Evolutionary conservation across 2,888 invertebrate genomes (phyloP).

Genomic region (Nymphalis c-album): DNA sequence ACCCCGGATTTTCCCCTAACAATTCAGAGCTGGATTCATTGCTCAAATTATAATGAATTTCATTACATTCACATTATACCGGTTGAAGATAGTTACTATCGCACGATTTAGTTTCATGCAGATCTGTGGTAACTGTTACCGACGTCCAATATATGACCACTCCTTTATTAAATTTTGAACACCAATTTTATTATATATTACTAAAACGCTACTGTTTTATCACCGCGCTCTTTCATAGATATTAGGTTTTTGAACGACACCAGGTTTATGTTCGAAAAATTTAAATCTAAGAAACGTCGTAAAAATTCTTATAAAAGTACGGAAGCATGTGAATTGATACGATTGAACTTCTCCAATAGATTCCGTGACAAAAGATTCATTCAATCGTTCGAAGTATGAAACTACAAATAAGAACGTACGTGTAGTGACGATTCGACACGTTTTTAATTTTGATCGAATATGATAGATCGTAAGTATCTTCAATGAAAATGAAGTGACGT

Average conservation of each 20-base stretch:
- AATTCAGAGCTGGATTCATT: constrained; percentile 55
- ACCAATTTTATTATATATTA: constrained; percentile 38
- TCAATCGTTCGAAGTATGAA: constrained; percentile 9
- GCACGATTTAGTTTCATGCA: constrained; percentile 51
- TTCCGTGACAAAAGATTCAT: constrained; percentile 22
- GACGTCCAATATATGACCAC: constrained; percentile 35
- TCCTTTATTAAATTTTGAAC: constrained; percentile 39
- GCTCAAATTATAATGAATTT: constrained; percentile 64
- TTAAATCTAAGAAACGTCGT: constrained; percentile 33
- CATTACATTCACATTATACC: constrained; percentile 60
- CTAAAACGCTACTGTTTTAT: constrained; percentile 36
- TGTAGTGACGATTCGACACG: not conserved
- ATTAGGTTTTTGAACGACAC: constrained; percentile 36
- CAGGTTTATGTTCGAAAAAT: constrained; percentile 32
- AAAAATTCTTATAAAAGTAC: constrained; percentile 37
- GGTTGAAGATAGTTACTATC: constrained; percentile 49
- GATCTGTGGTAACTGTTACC: constrained; percentile 36
- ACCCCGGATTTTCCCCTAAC: constrained; percentile 58
- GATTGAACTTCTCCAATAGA: constrained; percentile 22
- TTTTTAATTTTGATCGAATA: constrained; percentile 6
- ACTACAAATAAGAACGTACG: constrained; percentile 14
- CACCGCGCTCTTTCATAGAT: constrained; percentile 35
- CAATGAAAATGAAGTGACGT: not conserved
- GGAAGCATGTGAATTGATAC: constrained; percentile 21
- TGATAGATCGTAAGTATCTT: not conserved